Base-by-base conservation (phyloP, 1,140 invertebrate genomes). In the Pachyrhynchus sulphureomaculatus region DNA sequence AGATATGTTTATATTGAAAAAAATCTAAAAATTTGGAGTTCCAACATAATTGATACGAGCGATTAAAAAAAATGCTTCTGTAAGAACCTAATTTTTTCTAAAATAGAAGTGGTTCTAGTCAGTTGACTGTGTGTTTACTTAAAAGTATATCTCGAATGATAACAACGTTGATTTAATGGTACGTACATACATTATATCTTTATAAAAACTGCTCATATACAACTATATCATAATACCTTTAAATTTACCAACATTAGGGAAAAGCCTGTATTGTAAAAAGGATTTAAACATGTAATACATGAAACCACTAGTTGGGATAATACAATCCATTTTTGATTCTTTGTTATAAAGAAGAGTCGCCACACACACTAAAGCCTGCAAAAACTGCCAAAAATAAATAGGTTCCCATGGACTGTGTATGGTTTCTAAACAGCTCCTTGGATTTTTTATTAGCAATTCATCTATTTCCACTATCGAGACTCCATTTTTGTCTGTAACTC, bases 351-450 rank as follows among this genome's bases (percentile, higher is more conserved):
- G 54, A 49, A 76, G 74, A 66, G 75, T 80, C 2, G 80, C 76
- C 15, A 81, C 71, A 39, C 79, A 73, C 29, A 84, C 70, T 2
- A 84, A 55, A 5, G 77, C 77, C 45, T 82, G 80, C 10, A 83
- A 47, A 71, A 82, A 84, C 70, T 84, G 82, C 80, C 81, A 84
- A 69, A 81, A 82, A 68, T 83, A 81, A 58, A 84, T 79, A 58
- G 75, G 76, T 62, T 83, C 82, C 67, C 83, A 84, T 1, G 83
- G 83, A 66, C 79, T 51, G 61, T 82, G 79, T 0, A 74, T 65
- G 12, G 67, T 70, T 56, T 76, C 76, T 2, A 81, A 67, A 1
- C 78, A 67, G 64, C 78, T 78, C 42, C 74, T 70, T 1, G 75
- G 75, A 65, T 81, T 79, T 52, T 74, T 67, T 12, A 71, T 52